Evolutionary conservation across 92 coral and sea anemone species (phyloP).

Genomic region (Blastomussa wellsi): DNA sequence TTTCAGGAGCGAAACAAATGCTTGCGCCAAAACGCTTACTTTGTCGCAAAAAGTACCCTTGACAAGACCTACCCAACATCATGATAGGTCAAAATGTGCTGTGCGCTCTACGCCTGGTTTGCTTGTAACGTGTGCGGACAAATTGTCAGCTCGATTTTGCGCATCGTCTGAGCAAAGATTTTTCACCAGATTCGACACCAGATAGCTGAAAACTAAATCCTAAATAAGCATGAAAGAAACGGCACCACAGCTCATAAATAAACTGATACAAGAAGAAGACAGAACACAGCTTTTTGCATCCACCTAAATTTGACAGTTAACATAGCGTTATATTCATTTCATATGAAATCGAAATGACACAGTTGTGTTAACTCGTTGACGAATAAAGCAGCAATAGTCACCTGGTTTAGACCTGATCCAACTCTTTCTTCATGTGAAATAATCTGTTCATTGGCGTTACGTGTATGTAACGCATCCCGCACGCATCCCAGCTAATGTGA

Average conservation of each 20-base stretch:
- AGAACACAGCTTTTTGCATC: background rate
- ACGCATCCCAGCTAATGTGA: background rate
- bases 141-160: background rate
- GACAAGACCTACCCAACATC: background rate
- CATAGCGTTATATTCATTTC: background rate
- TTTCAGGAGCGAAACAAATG: too few relatives aligned
- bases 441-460: background rate
- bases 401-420: constrained; percentile 1
- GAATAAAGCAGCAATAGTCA: constrained; percentile 16
- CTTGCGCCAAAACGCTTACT: background rate
- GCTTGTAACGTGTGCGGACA: background rate
- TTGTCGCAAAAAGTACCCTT: background rate
- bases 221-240: background rate
- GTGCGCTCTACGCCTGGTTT: background rate
- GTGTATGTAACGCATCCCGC: background rate
- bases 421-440: background rate
- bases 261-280: background rate
- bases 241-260: background rate
- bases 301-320: background rate
- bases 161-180: background rate
- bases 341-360: constrained; percentile 3
- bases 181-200: too few relatives aligned
- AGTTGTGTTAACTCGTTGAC: constrained; percentile 2
- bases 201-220: background rate
- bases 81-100: background rate